phyloP scores from a whole-genome alignment of 1,140 invertebrate genomes.

The Drosophila pandora region DNA sequence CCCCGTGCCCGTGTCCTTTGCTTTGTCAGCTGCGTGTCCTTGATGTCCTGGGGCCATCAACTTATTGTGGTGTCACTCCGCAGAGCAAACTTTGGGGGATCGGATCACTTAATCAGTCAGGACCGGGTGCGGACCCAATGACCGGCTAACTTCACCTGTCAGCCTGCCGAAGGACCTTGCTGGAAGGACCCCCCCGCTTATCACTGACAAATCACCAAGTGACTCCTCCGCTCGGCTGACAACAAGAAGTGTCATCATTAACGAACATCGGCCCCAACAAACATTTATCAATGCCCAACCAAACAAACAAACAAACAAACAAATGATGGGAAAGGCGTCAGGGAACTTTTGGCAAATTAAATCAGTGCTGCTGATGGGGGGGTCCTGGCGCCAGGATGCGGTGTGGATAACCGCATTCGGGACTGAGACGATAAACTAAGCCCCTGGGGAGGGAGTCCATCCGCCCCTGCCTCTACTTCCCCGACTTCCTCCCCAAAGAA shows the following conservation, averaged over 20 bases:
- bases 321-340: conserved; percentile 68
- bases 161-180: not conserved
- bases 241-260: conserved; percentile 78
- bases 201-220: conserved; percentile 74
- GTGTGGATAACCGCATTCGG: conserved; percentile 36
- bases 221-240: conserved; percentile 50
- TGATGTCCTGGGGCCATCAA: conserved; percentile 12
- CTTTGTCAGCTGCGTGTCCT: conserved; percentile 5
- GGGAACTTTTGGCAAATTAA: conserved; percentile 74
- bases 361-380: conserved; percentile 38
- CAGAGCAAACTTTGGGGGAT: not conserved
- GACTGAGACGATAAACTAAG: conserved; percentile 2
- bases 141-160: conserved; percentile 45
- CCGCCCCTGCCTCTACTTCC: not conserved
- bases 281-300: conserved; percentile 71
- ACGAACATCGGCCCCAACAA: conserved; percentile 54
- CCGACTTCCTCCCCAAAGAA: not conserved
- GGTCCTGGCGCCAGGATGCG: not conserved
- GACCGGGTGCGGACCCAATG: conserved; percentile 4
- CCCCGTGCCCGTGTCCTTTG: conserved; percentile 9
- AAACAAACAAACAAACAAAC: conserved; percentile 42
- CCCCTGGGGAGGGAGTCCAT: not conserved
- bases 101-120: conserved; percentile 48
- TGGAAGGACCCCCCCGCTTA: conserved; percentile 26
- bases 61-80: conserved; percentile 33